Evolutionary conservation across 2,113 vertebrate genomes (phyloP), one percentile per base, ranked within the genome.

Genomic region (Blennius ocellaris): DNA sequence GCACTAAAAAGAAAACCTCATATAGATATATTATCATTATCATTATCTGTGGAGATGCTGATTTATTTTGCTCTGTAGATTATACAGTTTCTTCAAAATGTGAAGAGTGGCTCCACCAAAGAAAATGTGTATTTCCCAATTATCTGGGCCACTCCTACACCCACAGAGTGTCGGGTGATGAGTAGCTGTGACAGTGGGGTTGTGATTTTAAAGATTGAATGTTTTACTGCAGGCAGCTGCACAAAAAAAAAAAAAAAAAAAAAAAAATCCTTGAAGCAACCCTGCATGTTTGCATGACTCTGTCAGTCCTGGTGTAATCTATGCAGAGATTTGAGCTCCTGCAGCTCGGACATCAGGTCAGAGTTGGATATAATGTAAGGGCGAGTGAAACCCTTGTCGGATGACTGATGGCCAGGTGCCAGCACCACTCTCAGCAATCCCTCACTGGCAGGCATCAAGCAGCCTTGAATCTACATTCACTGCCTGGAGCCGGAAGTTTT

Each of bases 371-470:
- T 73, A 78, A 88, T 87, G 71, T 80, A 78, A 81, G 66, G 79
- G 66, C 72, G 44, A 54, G 63, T 78, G 59, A 82, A 89, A 83
- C 36, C 62, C 66, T 69, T 84, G 74, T 81, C 1, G n/a, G 65
- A 79, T 78, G 83, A 81, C 70, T 69, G 75, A 76, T 86, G 89
- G 85, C 79, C 11, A 36, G 45, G 11, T 53, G 81, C 82, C 87
- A 89, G 82, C 73, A 52, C 69, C 81, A 72, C 75, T 81, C 67
- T 44, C 58, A 62, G 57, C 59, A 39, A 60, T 54, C 41, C 55
- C 45, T 79, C 60, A 47, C 69, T 84, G 79, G 55, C 77, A 69
- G 73, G 36, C 77, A 48, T 45, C 70, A 71, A 39, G 59, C 58
- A 74, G 70, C 53, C 45, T 79, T 73, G 71, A 62, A 73, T 77